Conservation (phyloP, 2,888 invertebrate species). For the Idaea aversata region DNA sequence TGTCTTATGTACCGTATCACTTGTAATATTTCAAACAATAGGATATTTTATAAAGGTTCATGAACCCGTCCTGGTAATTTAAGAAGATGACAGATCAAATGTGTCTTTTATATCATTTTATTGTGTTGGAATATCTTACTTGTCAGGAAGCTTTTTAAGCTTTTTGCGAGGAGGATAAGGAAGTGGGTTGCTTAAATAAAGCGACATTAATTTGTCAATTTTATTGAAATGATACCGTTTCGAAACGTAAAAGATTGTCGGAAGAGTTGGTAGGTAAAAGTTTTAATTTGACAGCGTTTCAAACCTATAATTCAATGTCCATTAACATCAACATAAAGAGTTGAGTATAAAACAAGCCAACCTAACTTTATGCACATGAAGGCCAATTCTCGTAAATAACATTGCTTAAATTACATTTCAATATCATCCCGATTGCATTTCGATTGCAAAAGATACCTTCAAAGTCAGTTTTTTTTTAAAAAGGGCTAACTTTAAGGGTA, state of each 20-base stretch:
- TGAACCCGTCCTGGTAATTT: slow-evolving; percentile 31
- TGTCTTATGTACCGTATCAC: slow-evolving; percentile 47
- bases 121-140: not conserved
- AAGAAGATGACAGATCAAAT: slow-evolving; percentile 19
- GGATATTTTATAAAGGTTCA: slow-evolving; percentile 41
- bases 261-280: not conserved
- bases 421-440: too few relatives aligned
- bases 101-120: not conserved
- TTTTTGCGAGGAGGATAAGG: not conserved
- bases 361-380: too few relatives aligned
- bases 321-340: too few relatives aligned
- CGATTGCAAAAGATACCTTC: too few relatives aligned
- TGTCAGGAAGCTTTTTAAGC: slow-evolving; percentile 1
- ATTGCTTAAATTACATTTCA: too few relatives aligned
- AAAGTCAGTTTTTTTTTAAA: too few relatives aligned
- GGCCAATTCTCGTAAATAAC: too few relatives aligned
- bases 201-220: slow-evolving; percentile 1
- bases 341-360: too few relatives aligned
- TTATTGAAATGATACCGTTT: not conserved
- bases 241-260: not conserved
- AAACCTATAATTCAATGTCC: too few relatives aligned
- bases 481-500: too few relatives aligned
- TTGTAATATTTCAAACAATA: slow-evolving; percentile 43
- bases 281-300: too few relatives aligned
- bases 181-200: not conserved